A percentile compares a stretch with the other conserved stretches of the same genome.
Evolutionary conservation across 2,888 invertebrate genomes (phyloP).

Genomic region (Ctena decussata): DNA sequence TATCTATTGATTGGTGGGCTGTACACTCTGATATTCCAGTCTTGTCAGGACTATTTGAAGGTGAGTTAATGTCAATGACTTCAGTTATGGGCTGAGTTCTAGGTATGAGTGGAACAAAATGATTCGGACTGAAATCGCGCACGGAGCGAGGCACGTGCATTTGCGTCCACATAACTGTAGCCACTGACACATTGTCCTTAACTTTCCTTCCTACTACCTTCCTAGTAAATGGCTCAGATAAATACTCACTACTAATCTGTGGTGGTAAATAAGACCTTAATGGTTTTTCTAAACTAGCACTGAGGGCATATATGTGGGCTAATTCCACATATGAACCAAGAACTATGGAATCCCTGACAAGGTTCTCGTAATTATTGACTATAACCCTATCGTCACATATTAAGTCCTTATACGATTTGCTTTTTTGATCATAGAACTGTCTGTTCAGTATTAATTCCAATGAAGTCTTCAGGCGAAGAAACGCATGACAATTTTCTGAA

Average conservation of each 20-base stretch:
- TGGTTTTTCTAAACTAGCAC: conserved; percentile 13
- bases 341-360: not conserved
- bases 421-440: conserved; percentile 7
- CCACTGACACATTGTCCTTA: not conserved
- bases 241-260: conserved; percentile 7
- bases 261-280: conserved; percentile 20
- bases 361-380: conserved; percentile 10
- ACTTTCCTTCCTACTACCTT: not conserved
- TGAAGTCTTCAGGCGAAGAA: conserved; percentile 17
- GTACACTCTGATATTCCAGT: not conserved
- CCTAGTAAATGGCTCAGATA: not conserved
- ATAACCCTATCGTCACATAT: conserved; percentile 23
- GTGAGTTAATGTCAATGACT: not conserved
- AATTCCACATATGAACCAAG: conserved; percentile 8
- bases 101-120: not conserved
- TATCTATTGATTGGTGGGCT: not conserved
- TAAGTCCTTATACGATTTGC: conserved; percentile 4
- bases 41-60: not conserved
- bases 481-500: not conserved
- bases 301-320: conserved; percentile 29
- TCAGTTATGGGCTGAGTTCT: not conserved
- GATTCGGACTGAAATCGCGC: not conserved
- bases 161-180: conserved; percentile 1
- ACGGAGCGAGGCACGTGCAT: not conserved
- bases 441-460: conserved; percentile 18